Conservation (phyloP, 2,797 vertebrate genomes). For the Myoxocephalus aenaeus region DNA sequence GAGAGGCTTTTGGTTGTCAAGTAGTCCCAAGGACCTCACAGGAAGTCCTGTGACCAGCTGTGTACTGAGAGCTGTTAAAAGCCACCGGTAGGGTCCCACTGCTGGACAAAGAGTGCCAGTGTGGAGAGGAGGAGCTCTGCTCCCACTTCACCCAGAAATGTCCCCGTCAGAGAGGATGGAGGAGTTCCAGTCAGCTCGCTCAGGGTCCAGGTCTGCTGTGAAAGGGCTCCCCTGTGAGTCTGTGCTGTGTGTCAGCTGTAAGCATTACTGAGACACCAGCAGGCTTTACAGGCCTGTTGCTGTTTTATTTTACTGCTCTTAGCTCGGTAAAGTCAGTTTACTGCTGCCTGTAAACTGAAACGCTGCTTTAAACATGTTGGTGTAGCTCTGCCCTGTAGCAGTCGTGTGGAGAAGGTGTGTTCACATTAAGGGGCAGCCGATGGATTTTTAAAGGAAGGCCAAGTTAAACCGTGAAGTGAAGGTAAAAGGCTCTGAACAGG, state of each 20-base stretch:
- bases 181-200: slow-evolving; percentile 22
- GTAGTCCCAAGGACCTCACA: slow-evolving; percentile 4
- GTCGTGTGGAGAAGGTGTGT: background rate
- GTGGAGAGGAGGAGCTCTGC: slow-evolving; percentile 29
- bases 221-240: slow-evolving; percentile 19
- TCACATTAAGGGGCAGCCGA: background rate
- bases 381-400: background rate
- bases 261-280: background rate
- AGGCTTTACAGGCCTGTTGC: background rate
- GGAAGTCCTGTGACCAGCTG: slow-evolving; percentile 19
- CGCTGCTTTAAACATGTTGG: slow-evolving; percentile 1
- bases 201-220: slow-evolving; percentile 1
- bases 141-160: slow-evolving; percentile 24
- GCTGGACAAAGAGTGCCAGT: slow-evolving; percentile 47
- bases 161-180: background rate
- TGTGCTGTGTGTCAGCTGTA: slow-evolving; percentile 9
- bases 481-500: slow-evolving; percentile 11
- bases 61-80: slow-evolving; percentile 26
- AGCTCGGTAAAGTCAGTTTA: slow-evolving; percentile 38
- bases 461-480: background rate
- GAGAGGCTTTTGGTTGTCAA: background rate
- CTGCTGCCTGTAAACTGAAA: slow-evolving; percentile 34
- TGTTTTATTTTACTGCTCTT: slow-evolving; percentile 33
- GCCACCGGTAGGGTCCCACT: slow-evolving; percentile 24
- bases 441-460: slow-evolving; percentile 20